phyloP scores from a whole-genome alignment of 2,797 vertebrate genomes.

The Scleropages formosus region DNA sequence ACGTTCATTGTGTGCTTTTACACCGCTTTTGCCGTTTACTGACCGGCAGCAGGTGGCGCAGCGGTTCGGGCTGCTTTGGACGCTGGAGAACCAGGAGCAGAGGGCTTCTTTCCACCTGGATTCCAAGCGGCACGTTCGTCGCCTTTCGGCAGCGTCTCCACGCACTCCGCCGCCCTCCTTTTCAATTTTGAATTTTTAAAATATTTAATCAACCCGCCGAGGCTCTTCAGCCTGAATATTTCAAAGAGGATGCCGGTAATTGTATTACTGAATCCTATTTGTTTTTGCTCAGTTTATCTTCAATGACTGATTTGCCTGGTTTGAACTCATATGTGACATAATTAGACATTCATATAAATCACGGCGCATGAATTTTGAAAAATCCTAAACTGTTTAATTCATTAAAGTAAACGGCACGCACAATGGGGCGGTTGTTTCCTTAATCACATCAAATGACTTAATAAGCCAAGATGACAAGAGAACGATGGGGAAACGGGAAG shows the following conservation, averaged over 20 bases:
- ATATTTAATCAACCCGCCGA: background rate
- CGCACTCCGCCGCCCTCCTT: background rate
- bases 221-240: constrained; percentile 9
- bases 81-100: too few relatives aligned
- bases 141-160: background rate
- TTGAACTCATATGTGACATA: background rate
- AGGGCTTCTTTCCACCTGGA: too few relatives aligned
- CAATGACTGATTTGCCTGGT: constrained; percentile 2
- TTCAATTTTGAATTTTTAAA: background rate
- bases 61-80: too few relatives aligned
- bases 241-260: constrained; percentile 11
- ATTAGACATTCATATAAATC: background rate
- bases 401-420: background rate
- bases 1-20: too few relatives aligned
- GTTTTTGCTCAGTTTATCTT: constrained; percentile 1
- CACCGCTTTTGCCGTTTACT: too few relatives aligned
- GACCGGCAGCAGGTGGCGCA: too few relatives aligned
- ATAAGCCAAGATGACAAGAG: background rate
- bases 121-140: background rate
- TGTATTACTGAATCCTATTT: background rate
- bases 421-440: background rate
- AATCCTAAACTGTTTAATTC: constrained; percentile 2
- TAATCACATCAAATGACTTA: constrained; percentile 8
- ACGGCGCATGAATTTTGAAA: background rate
- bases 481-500: too few relatives aligned